Conservation (phyloP, 1,140 invertebrate species). For the Drosophila pachea region DNA sequence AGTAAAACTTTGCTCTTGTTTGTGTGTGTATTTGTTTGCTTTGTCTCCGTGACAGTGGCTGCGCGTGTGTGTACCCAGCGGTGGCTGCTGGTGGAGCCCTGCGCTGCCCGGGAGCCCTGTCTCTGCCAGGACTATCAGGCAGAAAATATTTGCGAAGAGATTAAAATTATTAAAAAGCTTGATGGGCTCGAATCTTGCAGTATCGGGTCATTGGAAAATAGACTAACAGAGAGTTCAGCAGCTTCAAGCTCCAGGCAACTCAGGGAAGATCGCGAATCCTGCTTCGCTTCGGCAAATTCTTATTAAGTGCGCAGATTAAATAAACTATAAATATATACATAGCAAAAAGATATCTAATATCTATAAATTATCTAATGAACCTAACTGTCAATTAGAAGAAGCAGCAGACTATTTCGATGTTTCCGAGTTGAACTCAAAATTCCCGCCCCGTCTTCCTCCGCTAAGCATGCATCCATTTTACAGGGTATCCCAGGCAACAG, state of each 20-base stretch:
- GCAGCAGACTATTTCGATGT: too few species aligned
- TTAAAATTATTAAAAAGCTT: background rate
- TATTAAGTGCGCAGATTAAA: too few species aligned
- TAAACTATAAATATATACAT: too few species aligned
- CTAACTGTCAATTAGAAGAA: too few species aligned
- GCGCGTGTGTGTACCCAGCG: slow-evolving; percentile 19
- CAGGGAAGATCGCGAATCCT: too few species aligned
- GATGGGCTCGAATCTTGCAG: background rate
- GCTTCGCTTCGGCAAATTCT: too few species aligned
- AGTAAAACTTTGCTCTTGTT: slow-evolving; percentile 56
- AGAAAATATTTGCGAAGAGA: background rate
- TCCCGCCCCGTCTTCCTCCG: background rate
- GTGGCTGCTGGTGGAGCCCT: background rate
- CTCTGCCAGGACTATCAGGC: background rate
- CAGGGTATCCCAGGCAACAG: background rate
- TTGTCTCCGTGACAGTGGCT: slow-evolving; percentile 17
- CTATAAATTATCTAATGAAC: background rate
- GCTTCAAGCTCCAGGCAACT: too few species aligned
- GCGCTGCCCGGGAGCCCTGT: background rate
- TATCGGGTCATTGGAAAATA: too few species aligned
- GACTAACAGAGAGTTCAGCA: too few species aligned
- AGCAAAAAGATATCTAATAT: too few species aligned
- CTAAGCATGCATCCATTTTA: too few species aligned
- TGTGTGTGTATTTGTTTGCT: slow-evolving; percentile 45
- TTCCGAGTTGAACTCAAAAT: background rate